Evolutionary conservation across 2,113 vertebrate genomes (phyloP).

Genomic region (Litocranius walleri): DNA sequence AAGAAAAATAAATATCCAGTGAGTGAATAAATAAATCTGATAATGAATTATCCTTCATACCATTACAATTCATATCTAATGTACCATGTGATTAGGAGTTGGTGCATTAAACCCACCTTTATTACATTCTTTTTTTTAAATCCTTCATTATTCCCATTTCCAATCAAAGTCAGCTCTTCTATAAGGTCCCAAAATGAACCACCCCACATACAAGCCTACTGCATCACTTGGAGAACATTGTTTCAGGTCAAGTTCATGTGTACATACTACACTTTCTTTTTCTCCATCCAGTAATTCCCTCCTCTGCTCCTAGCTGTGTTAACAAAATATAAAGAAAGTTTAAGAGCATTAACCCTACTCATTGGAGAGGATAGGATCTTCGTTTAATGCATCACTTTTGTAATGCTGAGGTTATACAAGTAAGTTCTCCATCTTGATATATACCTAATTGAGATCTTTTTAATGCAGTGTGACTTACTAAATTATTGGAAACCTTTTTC

Average conservation of each 20-base stretch:
- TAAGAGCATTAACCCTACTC: not conserved
- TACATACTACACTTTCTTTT: not conserved
- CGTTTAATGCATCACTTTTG: not conserved
- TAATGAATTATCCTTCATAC: not conserved
- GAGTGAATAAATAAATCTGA: not conserved
- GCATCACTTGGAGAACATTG: not conserved
- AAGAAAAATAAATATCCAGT: not conserved
- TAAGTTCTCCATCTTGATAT: not conserved
- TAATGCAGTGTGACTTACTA: not conserved
- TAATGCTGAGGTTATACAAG: not conserved
- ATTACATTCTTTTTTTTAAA: slow-evolving; percentile 12
- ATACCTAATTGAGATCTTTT: not conserved
- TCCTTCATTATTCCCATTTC: not conserved
- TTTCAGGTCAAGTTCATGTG: not conserved
- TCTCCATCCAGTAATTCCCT: not conserved
- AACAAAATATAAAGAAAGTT: not conserved
- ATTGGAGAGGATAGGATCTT: not conserved
- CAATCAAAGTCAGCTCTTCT: not conserved
- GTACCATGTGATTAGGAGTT: not conserved
- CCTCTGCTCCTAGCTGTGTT: not conserved
- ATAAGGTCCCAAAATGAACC: not conserved
- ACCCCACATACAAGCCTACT: not conserved
- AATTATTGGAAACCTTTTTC: not conserved
- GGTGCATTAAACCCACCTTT: not conserved
- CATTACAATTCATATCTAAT: not conserved